Conservation (phyloP, 1,140 invertebrate species). For the Microvelia longipes region DNA sequence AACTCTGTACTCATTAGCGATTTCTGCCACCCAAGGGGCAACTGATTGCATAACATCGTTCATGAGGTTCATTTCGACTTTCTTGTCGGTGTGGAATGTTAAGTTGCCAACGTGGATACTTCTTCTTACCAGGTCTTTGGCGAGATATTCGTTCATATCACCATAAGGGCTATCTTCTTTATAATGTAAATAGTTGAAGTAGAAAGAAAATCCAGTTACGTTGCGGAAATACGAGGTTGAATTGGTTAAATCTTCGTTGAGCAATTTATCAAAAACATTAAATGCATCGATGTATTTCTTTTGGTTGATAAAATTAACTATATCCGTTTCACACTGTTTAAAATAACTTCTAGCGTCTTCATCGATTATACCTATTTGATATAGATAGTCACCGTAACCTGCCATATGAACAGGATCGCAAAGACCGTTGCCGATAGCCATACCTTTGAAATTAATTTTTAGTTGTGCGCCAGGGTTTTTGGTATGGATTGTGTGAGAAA, state of each 20-base stretch:
- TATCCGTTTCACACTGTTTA: constrained; percentile 6
- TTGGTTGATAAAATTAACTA: constrained; percentile 9
- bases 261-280: constrained; percentile 11
- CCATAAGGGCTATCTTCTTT: constrained; percentile 6
- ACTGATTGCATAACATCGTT: constrained; percentile 72
- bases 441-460: constrained; percentile 45
- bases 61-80: constrained; percentile 51
- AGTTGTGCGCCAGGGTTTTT: constrained; percentile 41
- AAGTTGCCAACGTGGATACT: constrained; percentile 67
- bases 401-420: constrained; percentile 64
- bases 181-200: constrained; percentile 10
- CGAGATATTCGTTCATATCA: constrained; percentile 26
- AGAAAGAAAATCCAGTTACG: constrained; percentile 7
- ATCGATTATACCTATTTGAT: constrained; percentile 45
- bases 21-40: constrained; percentile 51
- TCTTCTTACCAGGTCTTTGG: constrained; percentile 30
- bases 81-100: constrained; percentile 30
- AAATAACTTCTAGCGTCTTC: constrained; percentile 28
- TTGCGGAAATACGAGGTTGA: constrained; percentile 9
- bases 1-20: constrained; percentile 47
- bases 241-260: constrained; percentile 13
- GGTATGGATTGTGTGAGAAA: constrained; percentile 57
- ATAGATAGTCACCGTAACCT: constrained; percentile 65
- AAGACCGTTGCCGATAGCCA: constrained; percentile 74
- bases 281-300: constrained; percentile 11